Base-by-base conservation (phyloP, 2,888 invertebrate genomes). In the Drosophila neotestacea region DNA sequence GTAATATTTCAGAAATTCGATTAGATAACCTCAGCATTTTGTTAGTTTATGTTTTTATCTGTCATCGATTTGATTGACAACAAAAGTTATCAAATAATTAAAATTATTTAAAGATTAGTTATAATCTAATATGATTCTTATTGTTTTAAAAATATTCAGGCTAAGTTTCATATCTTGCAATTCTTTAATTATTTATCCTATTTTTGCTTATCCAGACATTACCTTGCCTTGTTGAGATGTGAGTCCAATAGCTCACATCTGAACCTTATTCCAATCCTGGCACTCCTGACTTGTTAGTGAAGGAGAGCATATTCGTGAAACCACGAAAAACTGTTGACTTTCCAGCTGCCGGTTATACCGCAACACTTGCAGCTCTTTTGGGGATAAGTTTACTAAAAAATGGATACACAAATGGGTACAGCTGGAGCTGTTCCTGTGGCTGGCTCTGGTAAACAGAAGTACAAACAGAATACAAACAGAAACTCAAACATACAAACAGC, bases 381-480 rank as follows among this genome's bases (percentile, higher is more conserved):
- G 39, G 11, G 4, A 41, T 50, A 30, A 51, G 51, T 34, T 55
- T 10, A 6, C 6, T 28, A 38, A 22, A 44, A 50, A 39, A 41
- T 46, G 54, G 36, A 39, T 27, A 46, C 46, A 44, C 32, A 46
- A 13, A 46, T 22, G 38, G 39, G 5, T 6, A 16, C 13, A 54
- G 39, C 9, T 47, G 42, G 59, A 64, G 64, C 58, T 64, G 59
- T 38, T 44, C 56, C 60, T 63, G 52, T 46, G 63, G 39, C 48
- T 73, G 50, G 47, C 16, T 22, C 44, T 46, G 27, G 56, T 48
- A 77, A 72, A 67, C 61, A 67, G 39, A 59, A 72, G 46, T 4
- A 70, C 47, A 77, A 59, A 66, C 65, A 66, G 28, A 59, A 62
- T 22, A 58, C 39, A 44, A 64, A 47, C 10, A 48, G 36, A 51